Evolutionary conservation across 2,797 vertebrate species (phyloP), one percentile per base, ranked within the genome.

Genomic region (Spheniscus humboldti): DNA sequence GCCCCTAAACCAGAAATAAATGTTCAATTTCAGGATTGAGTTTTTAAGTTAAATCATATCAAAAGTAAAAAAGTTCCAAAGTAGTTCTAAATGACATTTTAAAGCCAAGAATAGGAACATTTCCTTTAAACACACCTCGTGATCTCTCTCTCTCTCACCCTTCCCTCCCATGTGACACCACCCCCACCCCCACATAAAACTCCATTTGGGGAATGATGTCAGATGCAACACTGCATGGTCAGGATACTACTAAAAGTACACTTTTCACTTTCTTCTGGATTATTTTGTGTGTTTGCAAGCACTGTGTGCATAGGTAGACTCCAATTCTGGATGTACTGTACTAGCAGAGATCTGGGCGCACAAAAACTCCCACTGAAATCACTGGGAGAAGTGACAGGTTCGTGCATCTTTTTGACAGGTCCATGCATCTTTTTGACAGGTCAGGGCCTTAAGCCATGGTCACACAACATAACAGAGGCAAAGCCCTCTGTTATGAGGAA

Each of bases 381-480:
- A 62, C 6, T 0, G 3, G 33, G 50, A 62, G 13, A 45, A 37
- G 23, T 5, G 7, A 43, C 23, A 45, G 20, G 25, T 41, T 41
- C 41, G 14, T 6, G 6, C 5, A 24, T 9, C 48, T 67, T 25
- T 45, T 28, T 35, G 48, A 73, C n/a, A 86, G 69, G 28, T 22
- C 35, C 41, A 41, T 6, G 6, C 5, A 24, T 9, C 48, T 67
- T 25, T 45, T 28, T 35, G 48, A 73, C n/a, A 86, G 69, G 28
- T 22, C 35, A 45, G 18, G 9, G 47, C 43, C 35, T 76, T 19
- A 56, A 22, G 62, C 27, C 28, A 33, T 3, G 37, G 9, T 60
- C 30, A 64, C 7, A 4, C 31, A 71, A 60, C 0, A 5, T 0
- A 72, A 47, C 0, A 0, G 13, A 74, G 27, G 30, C 45, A 90